Conservation (phyloP, 2,797 vertebrate genomes). For the Crenichthys baileyi region DNA sequence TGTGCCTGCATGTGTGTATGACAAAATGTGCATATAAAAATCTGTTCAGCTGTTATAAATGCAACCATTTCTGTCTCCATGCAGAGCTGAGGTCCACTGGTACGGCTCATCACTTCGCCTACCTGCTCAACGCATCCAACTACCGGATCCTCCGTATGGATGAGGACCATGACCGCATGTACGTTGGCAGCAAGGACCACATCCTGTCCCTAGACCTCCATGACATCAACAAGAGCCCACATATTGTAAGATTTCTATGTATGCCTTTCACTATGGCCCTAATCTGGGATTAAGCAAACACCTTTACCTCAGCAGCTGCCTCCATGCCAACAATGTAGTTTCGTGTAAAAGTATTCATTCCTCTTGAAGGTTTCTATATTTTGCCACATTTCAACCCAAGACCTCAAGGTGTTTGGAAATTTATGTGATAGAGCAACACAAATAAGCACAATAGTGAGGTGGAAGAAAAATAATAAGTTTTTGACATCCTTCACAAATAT, state of each 20-base stretch:
- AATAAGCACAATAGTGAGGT: neutral
- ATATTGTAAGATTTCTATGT: conserved; percentile 87
- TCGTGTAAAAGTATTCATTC: neutral
- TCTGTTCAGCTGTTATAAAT: conserved; percentile 55
- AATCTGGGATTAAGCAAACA: conserved; percentile 22
- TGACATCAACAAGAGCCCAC: conserved; percentile 96
- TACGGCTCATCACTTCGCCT: conserved; percentile 94
- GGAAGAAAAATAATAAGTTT: neutral
- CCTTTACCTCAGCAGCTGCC: conserved; percentile 30
- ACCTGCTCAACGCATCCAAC: conserved; percentile 93
- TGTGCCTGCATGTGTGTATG: conserved; percentile 6
- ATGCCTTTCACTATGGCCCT: neutral
- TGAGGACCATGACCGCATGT: conserved; percentile 98
- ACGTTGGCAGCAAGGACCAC: conserved; percentile 96
- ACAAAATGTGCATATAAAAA: conserved; percentile 28
- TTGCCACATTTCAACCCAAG: neutral
- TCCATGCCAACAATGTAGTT: conserved; percentile 25
- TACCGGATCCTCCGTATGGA: conserved; percentile 97
- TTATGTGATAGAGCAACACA: neutral
- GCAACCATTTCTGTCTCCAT: conserved; percentile 44
- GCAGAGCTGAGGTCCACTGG: conserved; percentile 91
- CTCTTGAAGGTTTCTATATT: neutral
- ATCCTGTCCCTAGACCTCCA: conserved; percentile 95
- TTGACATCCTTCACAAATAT: neutral
- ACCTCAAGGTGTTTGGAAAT: no score